Evolutionary conservation across 2,113 vertebrate species (phyloP), one percentile per base, ranked within the genome.

Genomic region (Rhineura floridana): DNA sequence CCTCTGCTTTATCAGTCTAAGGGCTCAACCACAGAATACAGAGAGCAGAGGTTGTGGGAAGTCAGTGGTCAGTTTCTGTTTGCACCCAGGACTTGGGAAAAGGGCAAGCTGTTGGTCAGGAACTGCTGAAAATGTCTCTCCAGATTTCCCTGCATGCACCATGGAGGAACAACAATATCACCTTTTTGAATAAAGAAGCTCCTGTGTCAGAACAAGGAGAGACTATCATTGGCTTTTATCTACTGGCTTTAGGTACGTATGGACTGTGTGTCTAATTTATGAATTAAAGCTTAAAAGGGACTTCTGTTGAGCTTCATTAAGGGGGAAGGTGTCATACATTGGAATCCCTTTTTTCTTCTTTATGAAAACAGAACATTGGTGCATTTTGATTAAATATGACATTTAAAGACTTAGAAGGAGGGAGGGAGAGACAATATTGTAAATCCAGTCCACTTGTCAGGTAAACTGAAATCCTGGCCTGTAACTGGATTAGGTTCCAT

Each of bases 81-180:
- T 72, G 48, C 19, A 62, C 19, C 59, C 2, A 7, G 33, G 70
- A 83, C 44, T 0, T 87, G 86, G 81, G 73, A 88, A 89, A 91
- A 92, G 91, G 28, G 70, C 65, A 82, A 87, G 87, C 92, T 89
- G 89, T 87, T 84, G 39, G 72, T 83, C 86, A 87, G 89, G 63
- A 91, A 3, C 63, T 0, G 2, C 73, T 90, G 95, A 97, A 97
- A 95, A 97, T 97, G 97, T 97, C 96, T 62, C 83, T 96, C 72
- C 97, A 94, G 77, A 91, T 94, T 91, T 97, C 96, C 90, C 63
- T 94, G 67, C 97, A 97, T 94, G 98, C 97, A 86, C 97, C 96
- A n/a, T 97, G 98, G 98, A 97, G 96, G 94, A 98, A 98, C 94
- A 98, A 98, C 90, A 98, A 98, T 94, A 93, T 97, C 87, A 97